A percentile compares a stretch with the other conserved stretches of the same genome.
These are phyloP conservation scores for Romanomermis culicivorax DNA, from an alignment of 2,888 invertebrate genomes.

Conservation along the genomic window DNA sequence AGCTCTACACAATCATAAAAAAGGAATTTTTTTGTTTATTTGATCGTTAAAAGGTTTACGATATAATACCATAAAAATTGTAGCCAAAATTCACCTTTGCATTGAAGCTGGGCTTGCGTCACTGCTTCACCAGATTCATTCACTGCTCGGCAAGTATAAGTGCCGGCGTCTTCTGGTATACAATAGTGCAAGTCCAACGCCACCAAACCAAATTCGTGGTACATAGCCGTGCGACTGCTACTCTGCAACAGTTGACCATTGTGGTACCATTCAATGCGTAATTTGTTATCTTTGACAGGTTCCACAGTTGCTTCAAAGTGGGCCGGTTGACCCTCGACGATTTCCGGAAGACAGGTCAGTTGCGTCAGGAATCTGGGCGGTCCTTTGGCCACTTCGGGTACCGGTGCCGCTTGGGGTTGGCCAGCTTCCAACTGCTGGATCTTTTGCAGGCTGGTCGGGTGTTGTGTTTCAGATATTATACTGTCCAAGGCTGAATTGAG, in stretches of 20 bases:
- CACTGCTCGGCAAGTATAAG: conserved; percentile 60
- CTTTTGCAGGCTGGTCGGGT: conserved; percentile 72
- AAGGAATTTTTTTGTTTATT: no score
- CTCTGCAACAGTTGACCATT: conserved; percentile 65
- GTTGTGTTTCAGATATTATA: conserved; percentile 64
- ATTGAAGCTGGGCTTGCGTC: conserved; percentile 45
- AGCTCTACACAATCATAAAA: no score
- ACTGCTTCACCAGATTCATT: conserved; percentile 79
- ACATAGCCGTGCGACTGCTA: conserved; percentile 18
- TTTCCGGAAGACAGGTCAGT: conserved; percentile 53
- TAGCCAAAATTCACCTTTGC: conserved; percentile 16
- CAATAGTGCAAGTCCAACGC: conserved; percentile 56
- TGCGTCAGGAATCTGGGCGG: conserved; percentile 74
- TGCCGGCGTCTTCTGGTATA: conserved; percentile 70
- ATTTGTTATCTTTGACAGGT: conserved; percentile 66
- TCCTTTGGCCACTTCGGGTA: conserved; percentile 42
- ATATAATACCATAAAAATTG: no score
- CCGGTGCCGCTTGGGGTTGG: neutral
- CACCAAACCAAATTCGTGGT: conserved; percentile 7
- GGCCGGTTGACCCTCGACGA: conserved; percentile 81
- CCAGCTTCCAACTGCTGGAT: conserved; percentile 59
- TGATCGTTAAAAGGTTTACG: no score
- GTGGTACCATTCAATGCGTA: conserved; percentile 33
- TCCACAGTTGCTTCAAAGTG: conserved; percentile 84
- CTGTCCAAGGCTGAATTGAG: conserved; percentile 29